Conservation (phyloP, 2,888 invertebrate genomes). For the Spodoptera littoralis region DNA sequence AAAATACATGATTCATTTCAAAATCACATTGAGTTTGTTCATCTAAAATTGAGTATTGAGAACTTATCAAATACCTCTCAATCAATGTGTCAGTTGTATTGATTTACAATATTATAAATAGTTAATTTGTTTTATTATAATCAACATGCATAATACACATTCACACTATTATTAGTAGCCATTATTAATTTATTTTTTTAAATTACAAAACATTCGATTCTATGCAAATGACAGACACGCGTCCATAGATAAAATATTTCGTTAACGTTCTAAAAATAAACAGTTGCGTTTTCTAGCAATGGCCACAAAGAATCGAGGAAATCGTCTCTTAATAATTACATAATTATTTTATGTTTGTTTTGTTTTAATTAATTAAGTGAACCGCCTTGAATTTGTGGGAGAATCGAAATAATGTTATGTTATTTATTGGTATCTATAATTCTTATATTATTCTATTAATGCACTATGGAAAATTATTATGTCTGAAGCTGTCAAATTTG, state of each 20-base stretch:
- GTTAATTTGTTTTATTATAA: slow-evolving; percentile 22
- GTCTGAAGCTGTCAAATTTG: too few species aligned
- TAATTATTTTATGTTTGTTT: slow-evolving; percentile 64
- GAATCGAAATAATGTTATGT: slow-evolving; percentile 37
- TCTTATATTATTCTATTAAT: slow-evolving; percentile 12
- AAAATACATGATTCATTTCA: too few species aligned
- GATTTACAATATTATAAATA: slow-evolving; percentile 24
- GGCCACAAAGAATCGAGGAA: slow-evolving; percentile 54
- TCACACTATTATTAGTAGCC: slow-evolving; percentile 33
- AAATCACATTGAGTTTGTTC: too few species aligned
- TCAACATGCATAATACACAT: slow-evolving; percentile 16
- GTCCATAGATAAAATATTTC: slow-evolving; percentile 10
- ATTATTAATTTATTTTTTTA: slow-evolving; percentile 24
- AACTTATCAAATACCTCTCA: too few species aligned
- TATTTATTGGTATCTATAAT: slow-evolving; percentile 46
- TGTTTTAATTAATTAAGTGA: slow-evolving; percentile 67
- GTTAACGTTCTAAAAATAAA: slow-evolving; percentile 36
- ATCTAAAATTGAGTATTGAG: too few species aligned
- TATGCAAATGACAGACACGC: slow-evolving; percentile 37
- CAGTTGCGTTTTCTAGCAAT: slow-evolving; percentile 42
- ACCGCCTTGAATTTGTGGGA: slow-evolving; percentile 61
- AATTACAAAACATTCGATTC: slow-evolving; percentile 13
- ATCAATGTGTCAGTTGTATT: slow-evolving; percentile 17
- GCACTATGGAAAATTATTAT: slow-evolving; percentile 7
- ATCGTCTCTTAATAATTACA: slow-evolving; percentile 52